Conservation (phyloP, 1,140 invertebrate species). For the Nomia melanderi region DNA sequence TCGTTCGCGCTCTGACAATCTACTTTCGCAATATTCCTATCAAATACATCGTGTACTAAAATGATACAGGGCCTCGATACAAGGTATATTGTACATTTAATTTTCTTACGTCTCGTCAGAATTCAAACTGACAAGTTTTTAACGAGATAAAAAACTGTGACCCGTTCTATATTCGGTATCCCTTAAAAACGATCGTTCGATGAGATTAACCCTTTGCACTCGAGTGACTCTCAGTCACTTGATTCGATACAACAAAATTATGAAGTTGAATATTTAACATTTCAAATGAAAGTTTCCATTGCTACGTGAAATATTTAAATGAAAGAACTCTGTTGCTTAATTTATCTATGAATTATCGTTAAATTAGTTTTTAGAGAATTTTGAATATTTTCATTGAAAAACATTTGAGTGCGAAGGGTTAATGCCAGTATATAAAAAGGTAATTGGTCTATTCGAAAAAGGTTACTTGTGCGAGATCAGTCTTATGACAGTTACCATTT, state of each 20-base stretch:
- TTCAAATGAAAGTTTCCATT: too few relatives aligned
- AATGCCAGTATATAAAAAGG: not conserved
- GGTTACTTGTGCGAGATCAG: constrained; percentile 30
- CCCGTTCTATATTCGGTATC: not conserved
- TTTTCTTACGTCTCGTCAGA: not conserved
- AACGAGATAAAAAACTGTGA: not conserved
- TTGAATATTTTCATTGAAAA: too few relatives aligned
- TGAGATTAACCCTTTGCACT: too few relatives aligned
- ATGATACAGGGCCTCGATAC: constrained; percentile 10
- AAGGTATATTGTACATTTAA: not conserved
- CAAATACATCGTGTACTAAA: not conserved
- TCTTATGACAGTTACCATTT: constrained; percentile 18
- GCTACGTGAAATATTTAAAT: too few relatives aligned
- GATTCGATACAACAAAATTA: too few relatives aligned
- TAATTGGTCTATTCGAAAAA: constrained; percentile 11
- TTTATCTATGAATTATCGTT: too few relatives aligned
- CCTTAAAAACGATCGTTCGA: not conserved
- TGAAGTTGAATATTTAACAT: too few relatives aligned
- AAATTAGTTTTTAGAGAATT: too few relatives aligned
- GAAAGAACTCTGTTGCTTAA: too few relatives aligned
- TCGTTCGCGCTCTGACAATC: constrained; percentile 5
- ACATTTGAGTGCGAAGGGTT: too few relatives aligned
- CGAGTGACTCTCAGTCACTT: too few relatives aligned
- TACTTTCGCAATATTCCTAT: not conserved
- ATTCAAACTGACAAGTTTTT: too few relatives aligned